Percentiles rank a stretch among this genome's conserved stretches.
Conservation (phyloP, 2,888 invertebrate species). For the Drosophila leonis region DNA sequence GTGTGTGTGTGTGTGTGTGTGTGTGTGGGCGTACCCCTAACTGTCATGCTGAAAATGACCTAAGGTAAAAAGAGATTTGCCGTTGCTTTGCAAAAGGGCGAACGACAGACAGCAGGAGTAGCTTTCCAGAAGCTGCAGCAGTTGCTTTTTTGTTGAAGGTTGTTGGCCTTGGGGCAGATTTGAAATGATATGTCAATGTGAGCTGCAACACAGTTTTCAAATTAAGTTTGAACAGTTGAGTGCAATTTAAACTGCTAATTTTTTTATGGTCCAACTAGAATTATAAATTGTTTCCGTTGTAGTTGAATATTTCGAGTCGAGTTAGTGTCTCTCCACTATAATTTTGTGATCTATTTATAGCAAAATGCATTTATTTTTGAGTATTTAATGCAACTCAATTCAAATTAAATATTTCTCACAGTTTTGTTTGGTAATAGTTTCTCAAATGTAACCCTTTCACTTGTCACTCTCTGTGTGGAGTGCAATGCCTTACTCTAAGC, state of each 20-base stretch:
- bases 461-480: not conserved
- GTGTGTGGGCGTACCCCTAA: conserved; percentile 43
- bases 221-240: not conserved
- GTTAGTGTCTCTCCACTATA: no score
- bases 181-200: conserved; percentile 58
- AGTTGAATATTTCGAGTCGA: no score
- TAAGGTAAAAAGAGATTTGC: conserved; percentile 73
- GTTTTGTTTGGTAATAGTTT: not conserved
- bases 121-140: conserved; percentile 21
- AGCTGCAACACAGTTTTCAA: conserved; percentile 16
- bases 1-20: conserved; percentile 12
- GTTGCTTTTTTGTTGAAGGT: conserved; percentile 56
- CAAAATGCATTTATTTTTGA: no score
- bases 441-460: not conserved
- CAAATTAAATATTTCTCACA: not conserved
- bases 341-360: no score
- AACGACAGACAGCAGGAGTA: conserved; percentile 19
- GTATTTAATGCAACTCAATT: not conserved
- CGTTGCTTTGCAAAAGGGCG: conserved; percentile 52
- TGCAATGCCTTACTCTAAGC: not conserved
- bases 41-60: conserved; percentile 72
- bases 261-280: not conserved
- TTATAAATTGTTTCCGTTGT: not conserved
- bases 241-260: not conserved
- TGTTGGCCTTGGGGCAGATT: conserved; percentile 63